Percentiles rank a stretch among this genome's conserved stretches.
Evolutionary conservation across 2,797 vertebrate species (phyloP).

Genomic region (Enteromius unitaeniatus): DNA sequence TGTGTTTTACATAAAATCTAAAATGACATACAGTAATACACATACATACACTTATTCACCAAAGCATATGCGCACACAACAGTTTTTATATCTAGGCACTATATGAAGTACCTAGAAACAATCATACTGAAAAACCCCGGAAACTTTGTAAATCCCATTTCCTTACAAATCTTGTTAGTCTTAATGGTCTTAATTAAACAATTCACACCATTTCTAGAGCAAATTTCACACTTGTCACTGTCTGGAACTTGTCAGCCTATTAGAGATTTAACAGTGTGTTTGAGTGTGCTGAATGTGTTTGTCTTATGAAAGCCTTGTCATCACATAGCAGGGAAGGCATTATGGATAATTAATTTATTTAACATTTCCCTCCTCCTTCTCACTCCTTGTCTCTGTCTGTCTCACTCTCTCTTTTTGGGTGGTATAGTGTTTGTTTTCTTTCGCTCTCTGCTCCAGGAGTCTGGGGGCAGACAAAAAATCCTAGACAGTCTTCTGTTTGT

Average conservation of each 20-base stretch:
- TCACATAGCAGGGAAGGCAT: constrained; percentile 13
- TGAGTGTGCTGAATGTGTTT: constrained; percentile 21
- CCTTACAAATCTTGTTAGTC: not conserved
- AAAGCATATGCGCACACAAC: not conserved
- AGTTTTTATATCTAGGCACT: not conserved
- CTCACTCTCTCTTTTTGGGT: not conserved
- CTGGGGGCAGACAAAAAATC: constrained; percentile 10
- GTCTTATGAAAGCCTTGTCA: constrained; percentile 12
- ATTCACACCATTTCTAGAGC: not conserved
- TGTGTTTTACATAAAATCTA: not conserved
- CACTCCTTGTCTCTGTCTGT: not conserved
- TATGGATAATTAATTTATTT: constrained; percentile 17
- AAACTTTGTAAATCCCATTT: not conserved
- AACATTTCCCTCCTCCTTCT: constrained; percentile 16
- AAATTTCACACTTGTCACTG: not conserved
- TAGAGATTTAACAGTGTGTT: not conserved
- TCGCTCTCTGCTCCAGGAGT: constrained; percentile 11
- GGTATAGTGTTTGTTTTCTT: constrained; percentile 31
- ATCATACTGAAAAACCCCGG: not conserved
- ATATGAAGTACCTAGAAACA: not conserved
- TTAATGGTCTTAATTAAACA: not conserved
- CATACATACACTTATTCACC: not conserved
- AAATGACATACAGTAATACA: not conserved
- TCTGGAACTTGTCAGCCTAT: not conserved
- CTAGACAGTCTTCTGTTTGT: constrained; percentile 25